Evolutionary conservation across 2,888 invertebrate genomes (phyloP).

Genomic region (Melanotus villosus): DNA sequence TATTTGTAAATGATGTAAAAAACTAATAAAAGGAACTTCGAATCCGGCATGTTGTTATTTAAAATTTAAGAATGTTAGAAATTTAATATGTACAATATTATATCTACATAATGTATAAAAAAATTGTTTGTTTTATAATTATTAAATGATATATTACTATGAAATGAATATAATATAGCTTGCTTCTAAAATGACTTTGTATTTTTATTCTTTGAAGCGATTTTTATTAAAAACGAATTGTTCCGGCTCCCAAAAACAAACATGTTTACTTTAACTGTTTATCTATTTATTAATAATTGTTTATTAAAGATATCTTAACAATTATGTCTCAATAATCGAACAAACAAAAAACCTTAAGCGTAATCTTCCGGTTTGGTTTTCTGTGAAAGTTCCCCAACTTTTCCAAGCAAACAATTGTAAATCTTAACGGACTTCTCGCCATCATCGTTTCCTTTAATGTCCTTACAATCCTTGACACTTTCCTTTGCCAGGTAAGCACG

Average conservation of each 20-base stretch:
- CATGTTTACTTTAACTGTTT: too few relatives aligned
- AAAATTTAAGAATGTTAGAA: conserved; percentile 1
- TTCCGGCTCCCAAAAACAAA: too few relatives aligned
- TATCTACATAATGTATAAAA: conserved; percentile 22
- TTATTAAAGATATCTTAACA: too few relatives aligned
- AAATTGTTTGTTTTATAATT: conserved; percentile 39
- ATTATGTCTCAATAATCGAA: not conserved
- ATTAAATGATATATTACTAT: conserved; percentile 26
- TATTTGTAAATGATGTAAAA: too few relatives aligned
- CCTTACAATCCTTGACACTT: conserved; percentile 17
- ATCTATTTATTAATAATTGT: too few relatives aligned
- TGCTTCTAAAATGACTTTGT: conserved; percentile 18
- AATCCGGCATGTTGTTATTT: not conserved
- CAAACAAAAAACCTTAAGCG: not conserved
- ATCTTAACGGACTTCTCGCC: conserved; percentile 26
- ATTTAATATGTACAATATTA: conserved; percentile 5
- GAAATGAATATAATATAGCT: conserved; percentile 33
- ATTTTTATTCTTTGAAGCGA: too few relatives aligned
- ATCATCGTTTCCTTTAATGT: conserved; percentile 10
- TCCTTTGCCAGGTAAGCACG: conserved; percentile 6
- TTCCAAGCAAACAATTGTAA: conserved; percentile 27
- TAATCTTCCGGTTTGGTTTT: not conserved
- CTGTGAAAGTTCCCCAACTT: not conserved
- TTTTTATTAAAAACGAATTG: too few relatives aligned
- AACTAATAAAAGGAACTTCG: too few relatives aligned